Evolutionary conservation across 2,888 invertebrate genomes (phyloP).

Genomic region (Hybos culiciformis): DNA sequence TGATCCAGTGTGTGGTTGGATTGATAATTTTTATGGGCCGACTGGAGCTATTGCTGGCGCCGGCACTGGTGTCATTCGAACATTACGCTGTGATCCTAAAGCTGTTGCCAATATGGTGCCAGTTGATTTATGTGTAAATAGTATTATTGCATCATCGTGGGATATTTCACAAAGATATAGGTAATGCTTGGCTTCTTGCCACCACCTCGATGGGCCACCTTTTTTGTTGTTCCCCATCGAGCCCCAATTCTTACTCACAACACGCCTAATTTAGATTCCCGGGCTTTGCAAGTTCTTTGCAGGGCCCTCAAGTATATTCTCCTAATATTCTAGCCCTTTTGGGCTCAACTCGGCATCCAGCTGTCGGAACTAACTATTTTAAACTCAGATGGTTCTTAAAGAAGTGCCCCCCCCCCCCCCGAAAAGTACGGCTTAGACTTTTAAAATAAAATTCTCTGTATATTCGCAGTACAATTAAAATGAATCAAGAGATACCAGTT

Average conservation of each 20-base stretch:
- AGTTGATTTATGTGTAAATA: constrained; percentile 67
- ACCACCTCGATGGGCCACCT: too few relatives aligned
- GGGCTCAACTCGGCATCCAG: too few relatives aligned
- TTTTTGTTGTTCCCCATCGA: too few relatives aligned
- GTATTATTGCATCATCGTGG: constrained; percentile 67
- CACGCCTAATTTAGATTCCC: too few relatives aligned
- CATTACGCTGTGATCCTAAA: constrained; percentile 55
- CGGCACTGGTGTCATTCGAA: constrained; percentile 55
- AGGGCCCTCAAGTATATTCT: too few relatives aligned
- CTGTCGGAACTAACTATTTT: too few relatives aligned
- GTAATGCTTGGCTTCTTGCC: constrained; percentile 13
- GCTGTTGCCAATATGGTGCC: constrained; percentile 65
- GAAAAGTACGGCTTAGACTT: too few relatives aligned
- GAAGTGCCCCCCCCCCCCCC: too few relatives aligned
- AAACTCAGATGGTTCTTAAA: too few relatives aligned
- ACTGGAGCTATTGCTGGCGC: constrained; percentile 61
- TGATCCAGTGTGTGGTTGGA: constrained; percentile 72
- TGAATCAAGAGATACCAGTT: constrained; percentile 44
- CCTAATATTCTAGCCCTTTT: too few relatives aligned
- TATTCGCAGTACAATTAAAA: constrained; percentile 21
- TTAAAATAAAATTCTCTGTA: constrained; percentile 2
- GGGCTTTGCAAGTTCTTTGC: too few relatives aligned
- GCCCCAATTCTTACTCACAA: too few relatives aligned
- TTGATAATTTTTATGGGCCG: constrained; percentile 83
- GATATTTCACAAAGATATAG: constrained; percentile 41